Percentiles rank a stretch among this genome's conserved stretches.
Conservation (phyloP, 92 coral and sea anemone species). For the Muricea muricata region DNA sequence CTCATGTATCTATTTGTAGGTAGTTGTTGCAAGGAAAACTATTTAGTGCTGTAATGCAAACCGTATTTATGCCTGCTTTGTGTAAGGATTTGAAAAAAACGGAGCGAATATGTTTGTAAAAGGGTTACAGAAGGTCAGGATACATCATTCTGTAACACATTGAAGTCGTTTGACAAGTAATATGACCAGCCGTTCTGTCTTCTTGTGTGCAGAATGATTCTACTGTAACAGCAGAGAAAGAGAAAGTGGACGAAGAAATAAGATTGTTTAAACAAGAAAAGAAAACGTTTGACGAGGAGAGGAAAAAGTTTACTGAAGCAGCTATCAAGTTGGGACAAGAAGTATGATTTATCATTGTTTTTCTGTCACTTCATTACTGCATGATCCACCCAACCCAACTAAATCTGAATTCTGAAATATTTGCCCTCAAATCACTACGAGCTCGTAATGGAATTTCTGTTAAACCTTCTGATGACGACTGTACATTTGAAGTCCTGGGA, state of each 20-base stretch:
- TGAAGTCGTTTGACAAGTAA: too few relatives aligned
- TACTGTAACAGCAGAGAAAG: slow-evolving; percentile 80
- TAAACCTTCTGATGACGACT: background rate
- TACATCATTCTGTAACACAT: too few relatives aligned
- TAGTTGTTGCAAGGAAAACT: background rate
- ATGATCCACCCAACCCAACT: too few relatives aligned
- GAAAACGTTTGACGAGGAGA: slow-evolving; percentile 73
- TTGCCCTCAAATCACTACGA: too few relatives aligned
- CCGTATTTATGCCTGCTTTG: too few relatives aligned
- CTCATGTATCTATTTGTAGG: background rate
- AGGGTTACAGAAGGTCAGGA: too few relatives aligned
- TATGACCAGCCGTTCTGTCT: background rate
- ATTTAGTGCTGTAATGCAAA: background rate
- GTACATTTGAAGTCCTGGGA: too few relatives aligned
- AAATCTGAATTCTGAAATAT: too few relatives aligned
- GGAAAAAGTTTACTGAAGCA: slow-evolving; percentile 89
- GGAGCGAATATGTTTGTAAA: too few relatives aligned
- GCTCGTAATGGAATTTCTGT: too few relatives aligned
- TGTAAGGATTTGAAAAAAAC: too few relatives aligned
- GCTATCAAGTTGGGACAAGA: slow-evolving; percentile 88
- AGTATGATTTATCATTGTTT: slow-evolving; percentile 65
- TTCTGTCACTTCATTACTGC: too few relatives aligned
- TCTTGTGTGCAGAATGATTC: slow-evolving; percentile 72
- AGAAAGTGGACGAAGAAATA: slow-evolving; percentile 74
- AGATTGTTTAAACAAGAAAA: slow-evolving; percentile 73